Percentiles rank a stretch among this genome's conserved stretches.
These are phyloP conservation scores for Adelosebastes latens DNA, from an alignment of 2,797 vertebrate species.

Conservation along the genomic window DNA sequence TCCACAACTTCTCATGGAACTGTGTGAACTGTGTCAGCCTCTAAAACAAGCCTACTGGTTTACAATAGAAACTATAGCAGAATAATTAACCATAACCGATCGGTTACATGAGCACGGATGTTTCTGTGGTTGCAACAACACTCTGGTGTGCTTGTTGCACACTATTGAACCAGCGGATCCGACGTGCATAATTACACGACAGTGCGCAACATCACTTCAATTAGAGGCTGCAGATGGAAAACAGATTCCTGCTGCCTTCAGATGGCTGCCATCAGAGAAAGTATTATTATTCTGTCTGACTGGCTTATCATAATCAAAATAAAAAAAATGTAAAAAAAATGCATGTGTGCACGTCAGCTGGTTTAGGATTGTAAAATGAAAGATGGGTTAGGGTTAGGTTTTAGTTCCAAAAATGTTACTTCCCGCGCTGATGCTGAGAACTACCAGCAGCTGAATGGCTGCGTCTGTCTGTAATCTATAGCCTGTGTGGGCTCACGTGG, in stretches of 20 bases:
- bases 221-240: not conserved
- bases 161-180: not conserved
- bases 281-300: not conserved
- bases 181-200: not conserved
- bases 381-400: no score
- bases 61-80: not conserved
- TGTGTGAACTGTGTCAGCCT: not conserved
- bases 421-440: not conserved
- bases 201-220: not conserved
- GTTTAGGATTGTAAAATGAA: not conserved
- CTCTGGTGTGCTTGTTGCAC: not conserved
- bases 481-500: slow-evolving; percentile 50
- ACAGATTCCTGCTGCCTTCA: not conserved
- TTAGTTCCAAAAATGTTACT: not conserved
- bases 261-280: not conserved
- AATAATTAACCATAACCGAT: not conserved
- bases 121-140: not conserved
- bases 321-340: no score
- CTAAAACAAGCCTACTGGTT: not conserved
- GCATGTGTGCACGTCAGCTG: not conserved
- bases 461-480: not conserved
- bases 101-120: not conserved
- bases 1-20: not conserved
- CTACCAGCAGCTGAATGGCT: not conserved
- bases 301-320: not conserved